These are phyloP conservation scores for Watsonalla binaria DNA, from an alignment of 2,888 invertebrate species.

Conservation along the genomic window DNA sequence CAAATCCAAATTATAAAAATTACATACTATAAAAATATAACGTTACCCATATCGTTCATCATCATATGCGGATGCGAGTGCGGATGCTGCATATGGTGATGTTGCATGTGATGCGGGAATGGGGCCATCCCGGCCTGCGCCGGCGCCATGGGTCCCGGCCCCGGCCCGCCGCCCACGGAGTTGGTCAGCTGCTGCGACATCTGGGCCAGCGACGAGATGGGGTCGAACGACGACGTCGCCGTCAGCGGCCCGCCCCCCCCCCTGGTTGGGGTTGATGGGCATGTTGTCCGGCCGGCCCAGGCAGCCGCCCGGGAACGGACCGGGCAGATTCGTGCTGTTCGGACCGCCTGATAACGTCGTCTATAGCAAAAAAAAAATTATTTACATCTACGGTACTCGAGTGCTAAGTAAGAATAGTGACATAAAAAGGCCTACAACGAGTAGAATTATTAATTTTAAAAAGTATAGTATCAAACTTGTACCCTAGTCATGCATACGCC, in stretches of 20 bases:
- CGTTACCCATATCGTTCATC: constrained; percentile 72
- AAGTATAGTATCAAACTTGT: too few relatives aligned
- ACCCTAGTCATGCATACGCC: too few relatives aligned
- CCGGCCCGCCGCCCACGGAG: constrained; percentile 77
- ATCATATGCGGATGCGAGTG: constrained; percentile 73
- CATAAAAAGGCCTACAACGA: too few relatives aligned
- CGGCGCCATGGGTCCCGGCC: constrained; percentile 61
- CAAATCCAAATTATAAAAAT: background rate
- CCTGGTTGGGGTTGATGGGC: constrained; percentile 71
- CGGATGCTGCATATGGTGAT: constrained; percentile 70
- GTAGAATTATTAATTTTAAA: too few relatives aligned
- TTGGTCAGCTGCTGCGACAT: constrained; percentile 96
- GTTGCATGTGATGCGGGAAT: constrained; percentile 72
- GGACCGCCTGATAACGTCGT: constrained; percentile 71
- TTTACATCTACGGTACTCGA: too few relatives aligned
- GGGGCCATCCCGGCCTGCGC: constrained; percentile 57
- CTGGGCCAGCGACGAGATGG: constrained; percentile 94
- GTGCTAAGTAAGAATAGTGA: too few relatives aligned
- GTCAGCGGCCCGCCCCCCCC: constrained; percentile 78
- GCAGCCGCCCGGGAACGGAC: constrained; percentile 76
- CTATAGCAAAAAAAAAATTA: constrained; percentile 27
- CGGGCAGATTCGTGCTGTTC: constrained; percentile 68
- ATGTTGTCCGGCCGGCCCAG: constrained; percentile 71
- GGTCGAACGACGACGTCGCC: constrained; percentile 86
- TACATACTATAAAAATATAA: background rate